Base-by-base conservation (phyloP, 1,140 invertebrate species). In the Bombus breviceps region DNA sequence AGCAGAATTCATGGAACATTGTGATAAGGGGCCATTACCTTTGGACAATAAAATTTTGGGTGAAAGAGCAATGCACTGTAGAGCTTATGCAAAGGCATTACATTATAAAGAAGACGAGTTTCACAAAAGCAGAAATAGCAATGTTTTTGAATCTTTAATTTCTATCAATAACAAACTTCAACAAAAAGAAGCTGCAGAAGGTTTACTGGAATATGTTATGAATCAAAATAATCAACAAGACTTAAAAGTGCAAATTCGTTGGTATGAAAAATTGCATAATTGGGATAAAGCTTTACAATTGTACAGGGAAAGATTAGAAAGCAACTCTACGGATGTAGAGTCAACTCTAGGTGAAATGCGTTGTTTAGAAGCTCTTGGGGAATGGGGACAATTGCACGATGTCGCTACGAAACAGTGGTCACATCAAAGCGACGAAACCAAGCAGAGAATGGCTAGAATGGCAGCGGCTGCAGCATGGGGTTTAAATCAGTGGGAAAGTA, bases 91-190 rank as follows among this genome's bases (percentile, higher is more conserved):
- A 0, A 99, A 99, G 95, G 99, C 99, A 0, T 93, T 99, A 39
- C 98, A 99, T 94, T 99, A 99, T 93, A 99, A 99, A 95, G 99
- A 99, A 95, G 98, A 99, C 92, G 98, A 99, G 93, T 99, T 99
- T 92, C 97, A 97, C 83, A 95, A 95, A 64, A 93, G 89, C 66
- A 90, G 92, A 22, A 97, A 96, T 43, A 97, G 97, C 39, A 97
- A 98, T 86, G 98, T 99, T 0, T 97, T 99, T 8, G 99, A 99
- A 93, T 97, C 98, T 8, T 95, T 99, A 0, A 99, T 99, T 90
- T 98, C 98, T 25, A 99, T 99, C 85, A 99, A 99, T 92, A 99
- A 99, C 93, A 99, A 99, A 95, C 95, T 99, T 22, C 99, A 99
- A 93, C 99, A 99, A 92, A 98, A 99, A 86, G 99, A 99, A 95